Percentiles rank a stretch among this genome's conserved stretches.
Evolutionary conservation across 2,888 invertebrate genomes (phyloP).

Genomic region (Lydus trimaculatus): DNA sequence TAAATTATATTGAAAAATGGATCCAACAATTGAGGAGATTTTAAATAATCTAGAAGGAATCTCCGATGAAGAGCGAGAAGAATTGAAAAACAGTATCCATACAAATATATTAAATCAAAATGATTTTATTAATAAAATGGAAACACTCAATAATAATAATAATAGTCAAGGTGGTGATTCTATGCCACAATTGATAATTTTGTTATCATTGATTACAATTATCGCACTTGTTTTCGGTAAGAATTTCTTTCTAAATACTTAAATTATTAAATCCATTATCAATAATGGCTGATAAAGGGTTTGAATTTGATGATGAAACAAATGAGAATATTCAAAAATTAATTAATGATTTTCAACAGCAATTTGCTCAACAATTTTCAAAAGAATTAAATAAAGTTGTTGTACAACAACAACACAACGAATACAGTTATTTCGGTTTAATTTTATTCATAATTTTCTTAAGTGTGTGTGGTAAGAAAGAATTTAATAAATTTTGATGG

Average conservation of each 20-base stretch:
- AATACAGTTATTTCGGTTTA: conserved; percentile 9
- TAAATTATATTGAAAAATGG: conserved; percentile 8
- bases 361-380: conserved; percentile 22
- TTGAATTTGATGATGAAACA: conserved; percentile 16
- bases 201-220: conserved; percentile 35
- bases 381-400: conserved; percentile 25
- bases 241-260: conserved; percentile 19
- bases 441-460: conserved; percentile 11
- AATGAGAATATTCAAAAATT: conserved; percentile 20
- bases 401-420: conserved; percentile 15
- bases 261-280: neutral
- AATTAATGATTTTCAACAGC: conserved; percentile 8
- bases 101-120: conserved; percentile 57
- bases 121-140: conserved; percentile 48
- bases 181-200: conserved; percentile 25
- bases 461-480: conserved; percentile 19
- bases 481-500: neutral
- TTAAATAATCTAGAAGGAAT: conserved; percentile 67
- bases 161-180: neutral
- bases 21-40: conserved; percentile 62
- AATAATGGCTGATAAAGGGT: conserved; percentile 14
- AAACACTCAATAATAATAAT: neutral
- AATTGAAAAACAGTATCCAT: conserved; percentile 63
- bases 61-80: conserved; percentile 69
- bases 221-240: conserved; percentile 42